Percentiles rank a stretch among this genome's conserved stretches.
Conservation (phyloP, 2,888 invertebrate genomes). For the Xestia sexstrigata region DNA sequence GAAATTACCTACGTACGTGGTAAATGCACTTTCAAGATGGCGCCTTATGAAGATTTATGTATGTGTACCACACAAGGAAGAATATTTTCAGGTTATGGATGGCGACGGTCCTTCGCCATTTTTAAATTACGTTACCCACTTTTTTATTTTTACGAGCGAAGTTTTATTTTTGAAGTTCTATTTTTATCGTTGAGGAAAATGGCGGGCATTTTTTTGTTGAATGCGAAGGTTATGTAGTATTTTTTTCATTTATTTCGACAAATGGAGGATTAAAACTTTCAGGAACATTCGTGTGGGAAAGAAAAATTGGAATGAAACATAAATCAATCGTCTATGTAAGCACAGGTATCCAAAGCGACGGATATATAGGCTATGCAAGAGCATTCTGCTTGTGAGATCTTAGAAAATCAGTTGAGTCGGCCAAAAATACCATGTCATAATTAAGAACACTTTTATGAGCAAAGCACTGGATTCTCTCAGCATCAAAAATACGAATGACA, state of each 20-base stretch:
- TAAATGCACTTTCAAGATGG: conserved; percentile 78
- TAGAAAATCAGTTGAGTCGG: background rate
- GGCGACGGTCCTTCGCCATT: conserved; percentile 57
- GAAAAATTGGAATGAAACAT: background rate
- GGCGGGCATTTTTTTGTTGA: conserved; percentile 26
- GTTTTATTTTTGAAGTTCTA: conserved; percentile 57
- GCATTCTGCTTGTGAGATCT: background rate
- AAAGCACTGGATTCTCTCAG: background rate
- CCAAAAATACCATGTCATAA: background rate
- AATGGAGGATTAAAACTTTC: background rate
- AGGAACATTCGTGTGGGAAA: background rate
- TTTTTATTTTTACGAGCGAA: conserved; percentile 54
- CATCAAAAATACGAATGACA: background rate
- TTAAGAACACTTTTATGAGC: background rate
- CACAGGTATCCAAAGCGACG: background rate
- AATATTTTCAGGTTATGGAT: conserved; percentile 69
- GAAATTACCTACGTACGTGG: conserved; percentile 73
- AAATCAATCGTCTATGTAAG: background rate
- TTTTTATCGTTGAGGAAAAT: conserved; percentile 44
- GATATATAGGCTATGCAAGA: background rate
- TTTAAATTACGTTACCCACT: conserved; percentile 61
- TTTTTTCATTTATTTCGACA: conserved; percentile 22
- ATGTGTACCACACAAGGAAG: conserved; percentile 61
- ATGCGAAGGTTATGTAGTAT: background rate
- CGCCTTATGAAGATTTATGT: conserved; percentile 73